Conservation (phyloP, 2,797 vertebrate genomes). For the Passerculus sandwichensis region DNA sequence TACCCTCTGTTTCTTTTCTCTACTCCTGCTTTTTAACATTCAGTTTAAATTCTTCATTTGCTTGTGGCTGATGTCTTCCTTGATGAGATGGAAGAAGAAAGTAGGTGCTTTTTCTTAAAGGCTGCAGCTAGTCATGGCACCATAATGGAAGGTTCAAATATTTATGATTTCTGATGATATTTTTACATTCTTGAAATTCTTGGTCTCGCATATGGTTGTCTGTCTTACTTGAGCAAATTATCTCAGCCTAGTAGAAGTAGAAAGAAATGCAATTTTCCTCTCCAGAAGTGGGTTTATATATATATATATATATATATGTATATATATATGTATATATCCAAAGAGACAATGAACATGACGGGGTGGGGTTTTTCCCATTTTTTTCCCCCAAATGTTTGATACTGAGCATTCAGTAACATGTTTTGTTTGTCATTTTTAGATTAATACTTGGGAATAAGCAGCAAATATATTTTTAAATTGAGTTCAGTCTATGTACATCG, state of each 20-base stretch:
- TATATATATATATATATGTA: too few species aligned
- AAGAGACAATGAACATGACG: not conserved
- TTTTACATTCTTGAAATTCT: not conserved
- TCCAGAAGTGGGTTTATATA: not conserved
- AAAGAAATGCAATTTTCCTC: not conserved
- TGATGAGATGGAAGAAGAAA: not conserved
- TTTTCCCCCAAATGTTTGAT: not conserved
- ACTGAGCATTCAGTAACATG: not conserved
- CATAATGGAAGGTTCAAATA: not conserved
- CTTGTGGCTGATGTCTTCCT: not conserved
- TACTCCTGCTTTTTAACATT: not conserved
- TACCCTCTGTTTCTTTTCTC: not conserved
- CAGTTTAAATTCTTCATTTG: not conserved
- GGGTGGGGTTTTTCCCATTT: rapidly evolving
- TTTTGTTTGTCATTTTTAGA: not conserved
- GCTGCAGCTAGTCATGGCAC: not conserved
- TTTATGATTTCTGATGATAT: not conserved
- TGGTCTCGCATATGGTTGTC: not conserved
- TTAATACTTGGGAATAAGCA: not conserved
- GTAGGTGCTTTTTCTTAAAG: not conserved
- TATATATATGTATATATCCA: not conserved
- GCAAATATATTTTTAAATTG: not conserved
- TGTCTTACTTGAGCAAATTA: not conserved
- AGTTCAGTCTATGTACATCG: not conserved
- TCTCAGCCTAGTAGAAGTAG: not conserved